Evolutionary conservation across 2,113 vertebrate species (phyloP).

Genomic region (Platysteira castanea): DNA sequence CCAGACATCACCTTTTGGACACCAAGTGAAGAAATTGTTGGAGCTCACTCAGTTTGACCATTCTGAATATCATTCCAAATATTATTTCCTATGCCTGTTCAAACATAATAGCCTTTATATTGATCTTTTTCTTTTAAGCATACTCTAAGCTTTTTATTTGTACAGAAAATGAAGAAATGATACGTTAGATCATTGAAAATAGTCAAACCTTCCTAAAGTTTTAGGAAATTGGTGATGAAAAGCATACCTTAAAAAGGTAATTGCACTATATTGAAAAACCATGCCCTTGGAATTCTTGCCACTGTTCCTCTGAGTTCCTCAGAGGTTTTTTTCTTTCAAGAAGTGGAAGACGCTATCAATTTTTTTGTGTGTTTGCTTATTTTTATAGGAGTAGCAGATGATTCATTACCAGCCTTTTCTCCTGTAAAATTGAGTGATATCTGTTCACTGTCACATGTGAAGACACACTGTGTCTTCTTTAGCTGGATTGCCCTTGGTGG

Average conservation of each 20-base stretch:
- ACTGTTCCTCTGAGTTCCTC: not conserved
- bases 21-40: not conserved
- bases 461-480: not conserved
- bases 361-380: too few species aligned
- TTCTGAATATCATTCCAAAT: not conserved
- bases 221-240: not conserved
- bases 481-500: slow-evolving; percentile 26
- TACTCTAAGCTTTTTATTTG: not conserved
- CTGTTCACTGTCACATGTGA: not conserved
- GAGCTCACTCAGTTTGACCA: not conserved
- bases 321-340: not conserved
- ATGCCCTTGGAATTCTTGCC: not conserved
- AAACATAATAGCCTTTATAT: not conserved
- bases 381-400: not conserved
- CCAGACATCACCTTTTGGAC: not conserved
- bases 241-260: not conserved
- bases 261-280: not conserved
- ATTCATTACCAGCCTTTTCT: not conserved
- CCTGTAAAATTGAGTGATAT: not conserved
- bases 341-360: not conserved
- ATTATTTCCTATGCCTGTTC: not conserved
- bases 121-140: not conserved
- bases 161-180: not conserved
- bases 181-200: not conserved
- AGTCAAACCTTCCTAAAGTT: not conserved